Percentiles rank a stretch among this genome's conserved stretches.
phyloP scores from a whole-genome alignment of 2,113 vertebrate genomes.

The Crocuta crocuta region DNA sequence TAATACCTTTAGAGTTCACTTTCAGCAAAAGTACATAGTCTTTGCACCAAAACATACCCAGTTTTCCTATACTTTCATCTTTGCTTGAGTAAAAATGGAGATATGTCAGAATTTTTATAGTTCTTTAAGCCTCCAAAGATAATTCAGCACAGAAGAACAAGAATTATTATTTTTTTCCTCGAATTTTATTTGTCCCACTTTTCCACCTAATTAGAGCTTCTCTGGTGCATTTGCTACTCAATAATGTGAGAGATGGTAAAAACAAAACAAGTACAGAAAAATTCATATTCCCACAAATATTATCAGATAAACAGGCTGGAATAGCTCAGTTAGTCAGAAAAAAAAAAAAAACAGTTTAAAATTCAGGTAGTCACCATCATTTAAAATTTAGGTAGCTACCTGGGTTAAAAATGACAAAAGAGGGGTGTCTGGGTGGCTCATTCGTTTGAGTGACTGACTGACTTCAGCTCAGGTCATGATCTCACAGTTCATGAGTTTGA shows the following conservation, averaged over 20 bases:
- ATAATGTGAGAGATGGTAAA: not conserved
- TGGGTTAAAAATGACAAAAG: not conserved
- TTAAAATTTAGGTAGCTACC: not conserved
- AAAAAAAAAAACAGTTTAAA: not conserved
- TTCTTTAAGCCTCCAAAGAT: conserved; percentile 1
- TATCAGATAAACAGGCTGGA: not conserved
- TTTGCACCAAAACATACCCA: not conserved
- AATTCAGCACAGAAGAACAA: not conserved
- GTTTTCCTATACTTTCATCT: not conserved
- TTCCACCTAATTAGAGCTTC: not conserved
- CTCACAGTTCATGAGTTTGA: no score
- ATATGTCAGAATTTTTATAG: not conserved
- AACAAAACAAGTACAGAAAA: not conserved
- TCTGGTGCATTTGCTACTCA: not conserved
- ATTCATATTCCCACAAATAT: not conserved
- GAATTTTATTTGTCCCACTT: not conserved
- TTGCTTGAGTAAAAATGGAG: not conserved
- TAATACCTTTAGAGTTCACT: not conserved
- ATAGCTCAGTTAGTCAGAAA: not conserved
- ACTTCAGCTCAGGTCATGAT: no score
- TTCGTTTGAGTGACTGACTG: no score
- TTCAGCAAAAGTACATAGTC: not conserved
- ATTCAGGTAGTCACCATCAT: not conserved
- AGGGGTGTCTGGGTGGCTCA: no score
- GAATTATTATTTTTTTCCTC: not conserved